Base-by-base conservation (phyloP, 92 coral and sea anemone genomes). In the Epizoanthus scotinus region DNA sequence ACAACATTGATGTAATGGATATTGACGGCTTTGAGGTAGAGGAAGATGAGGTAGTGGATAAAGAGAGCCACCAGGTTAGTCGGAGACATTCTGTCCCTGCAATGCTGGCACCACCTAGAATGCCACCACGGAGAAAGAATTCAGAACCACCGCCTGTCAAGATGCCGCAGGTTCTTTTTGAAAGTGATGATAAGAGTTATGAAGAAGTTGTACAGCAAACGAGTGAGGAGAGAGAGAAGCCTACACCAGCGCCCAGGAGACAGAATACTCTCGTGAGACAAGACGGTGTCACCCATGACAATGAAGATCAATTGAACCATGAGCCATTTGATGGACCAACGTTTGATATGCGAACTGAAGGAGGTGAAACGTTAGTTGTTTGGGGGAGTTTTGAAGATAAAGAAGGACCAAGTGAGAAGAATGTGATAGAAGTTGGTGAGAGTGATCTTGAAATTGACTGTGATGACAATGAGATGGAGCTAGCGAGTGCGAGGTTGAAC, bases 211-310 rank as follows among this genome's bases (percentile, higher is more conserved):
- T 18, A 21, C 34, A 59, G 31, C 38, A 75, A 59, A 52, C 40
- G 24, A 75, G 20, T 5, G 83, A 81, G 9, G 49, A 13, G 6
- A 56, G 52, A 21, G 89, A 81, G 66, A 54, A 57, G 49, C 78
- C 63, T 12, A 73, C 21, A 28, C 75, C 82, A 71, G 85, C 63
- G 38, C 82, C 81, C 19, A 75, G 90, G n/a, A 89, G 91, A 24
- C 97, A 93, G 53, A 90, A 82, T 81, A 82, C 84, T n/a, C 77
- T 93, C 18, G 85, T 83, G 70, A 67, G 97, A 50, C 97, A 93
- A 55, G 85, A 71, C 67, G 94, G 94, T 3, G 57, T 93, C 67
- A 89, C 70, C 28, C 81, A 79, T 55, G 97, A 93, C 2, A 57
- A 66, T 42, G 86, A 72, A 36, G 74, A 83, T 17, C 75, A 29